A percentile compares a stretch with the other conserved stretches of the same genome.
These are phyloP conservation scores for Himalopsyche anomala DNA, from an alignment of 2,888 invertebrate genomes.

Conservation along the genomic window DNA sequence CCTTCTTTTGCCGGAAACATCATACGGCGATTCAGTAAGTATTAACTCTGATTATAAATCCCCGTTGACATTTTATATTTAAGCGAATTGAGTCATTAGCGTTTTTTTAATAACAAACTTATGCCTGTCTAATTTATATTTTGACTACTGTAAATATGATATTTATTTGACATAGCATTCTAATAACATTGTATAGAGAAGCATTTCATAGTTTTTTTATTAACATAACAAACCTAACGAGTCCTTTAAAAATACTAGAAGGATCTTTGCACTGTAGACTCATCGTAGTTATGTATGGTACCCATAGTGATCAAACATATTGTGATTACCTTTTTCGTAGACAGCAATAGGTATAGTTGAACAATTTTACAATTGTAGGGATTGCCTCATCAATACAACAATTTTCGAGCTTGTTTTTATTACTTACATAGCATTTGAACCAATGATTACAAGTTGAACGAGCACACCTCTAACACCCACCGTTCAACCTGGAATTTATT, in stretches of 20 bases:
- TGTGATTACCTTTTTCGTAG: slow-evolving; percentile 17
- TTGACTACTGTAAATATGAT: slow-evolving; percentile 29
- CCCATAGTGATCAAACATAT: slow-evolving; percentile 5
- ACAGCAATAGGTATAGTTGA: slow-evolving; percentile 41
- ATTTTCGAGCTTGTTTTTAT: slow-evolving; percentile 19
- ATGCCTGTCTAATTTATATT: slow-evolving; percentile 31
- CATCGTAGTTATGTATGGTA: slow-evolving; percentile 30
- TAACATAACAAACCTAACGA: slow-evolving; percentile 15
- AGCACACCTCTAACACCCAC: background rate
- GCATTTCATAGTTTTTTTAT: slow-evolving; percentile 19
- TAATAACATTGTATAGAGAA: background rate
- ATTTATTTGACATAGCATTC: slow-evolving; percentile 13
- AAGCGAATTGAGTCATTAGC: slow-evolving; percentile 17
- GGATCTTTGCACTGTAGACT: slow-evolving; percentile 39
- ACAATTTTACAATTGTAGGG: background rate
- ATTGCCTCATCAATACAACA: background rate
- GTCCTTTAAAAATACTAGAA: slow-evolving; percentile 9
- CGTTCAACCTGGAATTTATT: slow-evolving; percentile 29
- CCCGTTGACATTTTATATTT: slow-evolving; percentile 25
- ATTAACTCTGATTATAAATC: slow-evolving; percentile 66
- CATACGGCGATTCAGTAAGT: slow-evolving; percentile 94
- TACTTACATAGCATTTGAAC: slow-evolving; percentile 3
- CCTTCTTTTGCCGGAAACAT: slow-evolving; percentile 84
- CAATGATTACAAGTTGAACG: slow-evolving; percentile 19
- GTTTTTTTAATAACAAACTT: slow-evolving; percentile 1